Evolutionary conservation across 2,888 invertebrate species (phyloP).

Genomic region (Tenthredo livida): DNA sequence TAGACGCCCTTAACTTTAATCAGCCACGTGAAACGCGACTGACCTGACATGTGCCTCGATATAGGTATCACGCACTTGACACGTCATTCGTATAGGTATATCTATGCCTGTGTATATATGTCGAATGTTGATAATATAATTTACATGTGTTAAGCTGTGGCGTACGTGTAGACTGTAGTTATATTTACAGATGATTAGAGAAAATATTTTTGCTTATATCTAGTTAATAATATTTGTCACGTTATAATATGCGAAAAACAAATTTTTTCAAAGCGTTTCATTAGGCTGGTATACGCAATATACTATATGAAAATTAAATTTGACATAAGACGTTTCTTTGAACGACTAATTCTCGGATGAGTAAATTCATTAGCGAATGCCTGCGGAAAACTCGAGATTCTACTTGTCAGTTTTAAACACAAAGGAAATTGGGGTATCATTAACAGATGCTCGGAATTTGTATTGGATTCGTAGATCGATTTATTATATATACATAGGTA

Average conservation of each 20-base stretch:
- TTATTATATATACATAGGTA: background rate
- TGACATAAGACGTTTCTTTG: background rate
- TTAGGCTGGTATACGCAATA: background rate
- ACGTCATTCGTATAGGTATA: background rate
- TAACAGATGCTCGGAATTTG: background rate
- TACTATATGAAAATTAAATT: background rate
- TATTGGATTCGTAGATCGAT: background rate
- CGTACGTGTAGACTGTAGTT: background rate
- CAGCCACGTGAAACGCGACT: constrained; percentile 41
- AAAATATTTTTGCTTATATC: background rate
- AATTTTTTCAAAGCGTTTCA: background rate
- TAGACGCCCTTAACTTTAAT: constrained; percentile 25
- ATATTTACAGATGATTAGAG: constrained; percentile 5
- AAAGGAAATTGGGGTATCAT: background rate
- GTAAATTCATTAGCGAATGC: background rate
- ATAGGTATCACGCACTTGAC: background rate
- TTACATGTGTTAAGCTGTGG: background rate
- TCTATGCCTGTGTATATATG: background rate
- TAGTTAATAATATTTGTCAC: background rate
- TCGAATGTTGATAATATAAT: background rate
- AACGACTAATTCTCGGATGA: background rate
- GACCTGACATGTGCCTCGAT: constrained; percentile 44
- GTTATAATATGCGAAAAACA: background rate
- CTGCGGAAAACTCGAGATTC: background rate
- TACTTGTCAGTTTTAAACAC: background rate